Percentiles rank a stretch among this genome's conserved stretches.
phyloP scores from a whole-genome alignment of 2,797 vertebrate species.

The Chloroceryle amazona region DNA sequence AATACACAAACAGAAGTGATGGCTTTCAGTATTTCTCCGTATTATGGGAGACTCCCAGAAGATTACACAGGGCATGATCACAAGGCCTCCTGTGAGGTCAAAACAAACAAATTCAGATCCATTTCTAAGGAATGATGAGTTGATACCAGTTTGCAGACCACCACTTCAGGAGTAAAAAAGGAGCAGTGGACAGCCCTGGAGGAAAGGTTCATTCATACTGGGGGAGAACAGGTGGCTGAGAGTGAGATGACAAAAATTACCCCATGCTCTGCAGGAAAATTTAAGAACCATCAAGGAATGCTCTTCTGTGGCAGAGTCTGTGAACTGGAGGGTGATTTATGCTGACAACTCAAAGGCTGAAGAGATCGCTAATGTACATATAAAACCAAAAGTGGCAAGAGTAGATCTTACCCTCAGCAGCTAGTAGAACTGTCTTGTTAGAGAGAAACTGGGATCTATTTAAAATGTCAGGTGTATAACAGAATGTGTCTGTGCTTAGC shows the following conservation, averaged over 20 bases:
- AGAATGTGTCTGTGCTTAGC: constrained; percentile 64
- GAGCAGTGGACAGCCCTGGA: not conserved
- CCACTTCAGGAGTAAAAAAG: not conserved
- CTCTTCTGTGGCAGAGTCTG: not conserved
- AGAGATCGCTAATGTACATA: constrained; percentile 45
- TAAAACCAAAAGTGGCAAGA: constrained; percentile 50
- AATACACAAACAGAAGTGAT: not conserved
- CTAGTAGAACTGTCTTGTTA: constrained; percentile 6
- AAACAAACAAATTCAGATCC: not conserved
- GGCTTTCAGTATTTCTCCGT: not conserved
- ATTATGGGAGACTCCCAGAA: not conserved
- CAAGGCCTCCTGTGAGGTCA: not conserved
- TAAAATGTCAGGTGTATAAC: constrained; percentile 69
- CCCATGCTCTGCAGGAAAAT: not conserved
- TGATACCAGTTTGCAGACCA: not conserved
- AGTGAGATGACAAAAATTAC: not conserved
- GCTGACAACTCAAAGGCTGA: constrained; percentile 50
- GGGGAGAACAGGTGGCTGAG: not conserved
- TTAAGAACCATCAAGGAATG: not conserved
- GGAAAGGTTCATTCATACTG: not conserved
- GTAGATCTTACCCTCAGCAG: constrained; percentile 62
- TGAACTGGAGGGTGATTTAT: constrained; percentile 35
- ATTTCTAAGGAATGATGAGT: not conserved
- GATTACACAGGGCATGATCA: not conserved
- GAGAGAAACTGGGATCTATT: constrained; percentile 70